Percentiles rank a stretch among this genome's conserved stretches.
phyloP scores from a whole-genome alignment of 2,797 vertebrate genomes.

The Gallirallus australis region DNA sequence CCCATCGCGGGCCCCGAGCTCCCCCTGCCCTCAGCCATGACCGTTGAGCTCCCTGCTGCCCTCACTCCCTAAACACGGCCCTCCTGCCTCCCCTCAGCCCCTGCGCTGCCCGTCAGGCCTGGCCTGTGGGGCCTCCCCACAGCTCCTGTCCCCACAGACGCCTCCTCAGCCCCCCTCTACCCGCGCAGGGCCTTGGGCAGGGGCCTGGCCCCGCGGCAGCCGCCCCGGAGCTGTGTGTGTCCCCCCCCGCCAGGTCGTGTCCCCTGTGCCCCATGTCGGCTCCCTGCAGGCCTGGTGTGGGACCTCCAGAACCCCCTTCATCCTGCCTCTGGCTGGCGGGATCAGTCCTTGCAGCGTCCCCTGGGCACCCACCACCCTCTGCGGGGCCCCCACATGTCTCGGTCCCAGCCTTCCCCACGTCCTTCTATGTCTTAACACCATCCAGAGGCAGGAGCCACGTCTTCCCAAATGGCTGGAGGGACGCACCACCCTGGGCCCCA shows the following conservation, averaged over 20 bases:
- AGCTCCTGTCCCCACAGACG: rapidly evolving
- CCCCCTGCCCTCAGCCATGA: rapidly evolving
- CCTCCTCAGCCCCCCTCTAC: background rate
- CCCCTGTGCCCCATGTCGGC: background rate
- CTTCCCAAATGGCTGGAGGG: background rate
- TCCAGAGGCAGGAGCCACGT: background rate
- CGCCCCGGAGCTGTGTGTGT: background rate
- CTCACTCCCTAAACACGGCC: background rate
- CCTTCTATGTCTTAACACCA: background rate
- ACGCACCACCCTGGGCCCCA: rapidly evolving
- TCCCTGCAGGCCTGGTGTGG: rapidly evolving
- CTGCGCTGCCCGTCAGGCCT: no score
- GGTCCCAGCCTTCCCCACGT: rapidly evolving
- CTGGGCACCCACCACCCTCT: background rate
- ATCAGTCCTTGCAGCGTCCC: background rate
- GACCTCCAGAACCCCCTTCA: rapidly evolving
- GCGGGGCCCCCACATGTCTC: rapidly evolving
- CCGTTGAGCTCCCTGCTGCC: background rate
- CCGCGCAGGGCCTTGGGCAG: background rate
- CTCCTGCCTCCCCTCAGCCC: background rate
- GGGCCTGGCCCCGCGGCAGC: rapidly evolving
- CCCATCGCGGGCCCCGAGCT: background rate
- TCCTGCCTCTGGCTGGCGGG: background rate
- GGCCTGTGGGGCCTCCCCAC: background rate
- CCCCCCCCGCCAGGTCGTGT: no score